A percentile compares a stretch with the other conserved stretches of the same genome.
These are phyloP conservation scores for Gambusia affinis DNA, from an alignment of 2,113 vertebrate genomes.

Conservation along the genomic window DNA sequence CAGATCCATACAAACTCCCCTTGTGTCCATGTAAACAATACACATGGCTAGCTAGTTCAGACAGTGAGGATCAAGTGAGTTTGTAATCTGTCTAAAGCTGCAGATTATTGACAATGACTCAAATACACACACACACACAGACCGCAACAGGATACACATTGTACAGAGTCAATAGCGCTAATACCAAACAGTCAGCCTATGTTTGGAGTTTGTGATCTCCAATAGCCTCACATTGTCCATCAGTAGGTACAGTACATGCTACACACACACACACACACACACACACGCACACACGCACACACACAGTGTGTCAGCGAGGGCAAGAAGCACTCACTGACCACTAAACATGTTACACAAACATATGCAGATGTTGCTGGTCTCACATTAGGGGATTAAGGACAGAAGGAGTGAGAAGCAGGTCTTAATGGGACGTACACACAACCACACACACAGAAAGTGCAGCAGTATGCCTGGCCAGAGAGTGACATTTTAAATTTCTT, in stretches of 20 bases:
- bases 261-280: slow-evolving; percentile 3
- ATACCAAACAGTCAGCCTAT: slow-evolving; percentile 39
- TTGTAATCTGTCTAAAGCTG: slow-evolving; percentile 77
- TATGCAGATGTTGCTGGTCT: slow-evolving; percentile 10
- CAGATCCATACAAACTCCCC: slow-evolving; percentile 49
- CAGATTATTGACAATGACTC: slow-evolving; percentile 73
- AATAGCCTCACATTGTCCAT: slow-evolving; percentile 29
- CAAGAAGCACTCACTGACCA: not conserved
- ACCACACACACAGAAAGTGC: slow-evolving; percentile 29
- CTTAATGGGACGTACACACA: slow-evolving; percentile 32
- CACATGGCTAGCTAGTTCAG: slow-evolving; percentile 32
- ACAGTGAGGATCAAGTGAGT: slow-evolving; percentile 57
- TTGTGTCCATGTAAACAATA: slow-evolving; percentile 61
- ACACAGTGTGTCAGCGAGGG: slow-evolving; percentile 2
- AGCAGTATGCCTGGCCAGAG: slow-evolving; percentile 41
- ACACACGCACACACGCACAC: no score
- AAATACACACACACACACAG: slow-evolving; percentile 7
- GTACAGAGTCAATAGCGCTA: slow-evolving; percentile 33
- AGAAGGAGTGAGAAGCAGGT: slow-evolving; percentile 33
- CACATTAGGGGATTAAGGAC: slow-evolving; percentile 49
- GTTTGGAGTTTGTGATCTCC: slow-evolving; percentile 25
- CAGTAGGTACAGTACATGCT: slow-evolving; percentile 11
- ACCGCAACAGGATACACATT: slow-evolving; percentile 27
- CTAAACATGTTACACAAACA: not conserved
- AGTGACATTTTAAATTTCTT: slow-evolving; percentile 76